Conservation (phyloP, 2,888 invertebrate species). For the Drosophila mettleri region DNA sequence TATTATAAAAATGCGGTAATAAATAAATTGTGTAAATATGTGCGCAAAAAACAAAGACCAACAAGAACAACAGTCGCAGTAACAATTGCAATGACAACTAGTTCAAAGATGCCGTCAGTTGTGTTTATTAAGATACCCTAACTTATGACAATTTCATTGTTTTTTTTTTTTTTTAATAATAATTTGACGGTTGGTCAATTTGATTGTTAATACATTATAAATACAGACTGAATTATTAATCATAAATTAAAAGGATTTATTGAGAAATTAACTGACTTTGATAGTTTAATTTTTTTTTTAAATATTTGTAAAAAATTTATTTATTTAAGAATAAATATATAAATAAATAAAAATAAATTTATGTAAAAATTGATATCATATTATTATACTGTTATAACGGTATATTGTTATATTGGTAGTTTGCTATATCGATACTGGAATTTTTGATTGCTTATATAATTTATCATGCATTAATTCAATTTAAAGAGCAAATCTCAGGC, state of each 20-base stretch:
- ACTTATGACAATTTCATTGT: not conserved
- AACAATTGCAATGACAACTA: not conserved
- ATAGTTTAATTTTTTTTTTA: too few relatives aligned
- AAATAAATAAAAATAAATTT: too few relatives aligned
- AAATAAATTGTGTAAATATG: conserved; percentile 72
- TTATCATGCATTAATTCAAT: too few relatives aligned
- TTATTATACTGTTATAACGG: not conserved
- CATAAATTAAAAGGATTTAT: too few relatives aligned
- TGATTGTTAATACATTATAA: too few relatives aligned
- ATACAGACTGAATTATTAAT: too few relatives aligned
- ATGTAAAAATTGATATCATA: not conserved
- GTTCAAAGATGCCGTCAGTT: conserved; percentile 1
- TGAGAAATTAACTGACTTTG: too few relatives aligned
- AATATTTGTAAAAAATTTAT: too few relatives aligned
- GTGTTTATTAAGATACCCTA: not conserved
- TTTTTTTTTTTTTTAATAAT: too few relatives aligned
- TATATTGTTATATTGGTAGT: not conserved
- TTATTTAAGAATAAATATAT: too few relatives aligned
- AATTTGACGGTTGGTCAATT: too few relatives aligned
- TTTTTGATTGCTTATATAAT: not conserved
- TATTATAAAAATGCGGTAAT: conserved; percentile 67
- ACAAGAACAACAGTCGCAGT: not conserved
- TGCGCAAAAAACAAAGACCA: conserved; percentile 21
- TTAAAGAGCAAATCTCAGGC: not conserved
- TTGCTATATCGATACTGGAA: not conserved